These are phyloP conservation scores for Lagodon rhomboides DNA, from an alignment of 2,797 vertebrate genomes.

Conservation along the genomic window DNA sequence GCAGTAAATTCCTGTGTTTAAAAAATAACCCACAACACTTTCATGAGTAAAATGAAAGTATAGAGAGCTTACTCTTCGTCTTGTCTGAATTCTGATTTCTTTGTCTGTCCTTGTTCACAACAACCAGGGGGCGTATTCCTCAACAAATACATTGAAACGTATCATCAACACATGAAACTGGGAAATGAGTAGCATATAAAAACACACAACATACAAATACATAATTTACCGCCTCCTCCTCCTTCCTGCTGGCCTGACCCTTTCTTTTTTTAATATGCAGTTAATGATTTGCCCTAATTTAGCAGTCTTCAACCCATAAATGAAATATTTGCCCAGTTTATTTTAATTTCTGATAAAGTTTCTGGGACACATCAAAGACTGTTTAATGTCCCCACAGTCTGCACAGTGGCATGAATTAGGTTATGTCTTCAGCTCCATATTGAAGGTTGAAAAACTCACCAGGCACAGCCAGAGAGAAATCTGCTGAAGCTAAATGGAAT, in stretches of 20 bases:
- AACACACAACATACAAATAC: too few species aligned
- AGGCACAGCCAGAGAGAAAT: neutral
- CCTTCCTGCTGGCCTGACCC: neutral
- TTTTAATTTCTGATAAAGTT: neutral
- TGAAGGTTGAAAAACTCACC: slow-evolving; percentile 4
- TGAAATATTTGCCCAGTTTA: neutral
- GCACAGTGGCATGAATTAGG: neutral
- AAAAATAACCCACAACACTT: neutral
- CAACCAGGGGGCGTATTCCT: neutral
- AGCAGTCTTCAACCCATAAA: neutral
- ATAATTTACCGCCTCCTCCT: neutral
- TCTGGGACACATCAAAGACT: neutral
- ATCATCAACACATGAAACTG: neutral
- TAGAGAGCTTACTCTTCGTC: neutral
- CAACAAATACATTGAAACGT: neutral
- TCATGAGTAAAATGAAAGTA: neutral
- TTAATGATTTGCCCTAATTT: slow-evolving; percentile 1
- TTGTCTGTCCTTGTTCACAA: neutral
- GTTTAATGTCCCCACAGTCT: slow-evolving; percentile 2
- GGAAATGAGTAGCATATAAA: neutral
- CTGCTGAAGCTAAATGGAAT: too few species aligned
- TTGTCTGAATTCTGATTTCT: neutral
- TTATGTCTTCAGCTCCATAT: neutral
- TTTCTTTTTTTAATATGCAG: neutral
- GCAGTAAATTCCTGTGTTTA: too few species aligned